Evolutionary conservation across 37 sponge, comb jelly and placozoan species (phyloP).

Genomic region (Haliclona indistincta): DNA sequence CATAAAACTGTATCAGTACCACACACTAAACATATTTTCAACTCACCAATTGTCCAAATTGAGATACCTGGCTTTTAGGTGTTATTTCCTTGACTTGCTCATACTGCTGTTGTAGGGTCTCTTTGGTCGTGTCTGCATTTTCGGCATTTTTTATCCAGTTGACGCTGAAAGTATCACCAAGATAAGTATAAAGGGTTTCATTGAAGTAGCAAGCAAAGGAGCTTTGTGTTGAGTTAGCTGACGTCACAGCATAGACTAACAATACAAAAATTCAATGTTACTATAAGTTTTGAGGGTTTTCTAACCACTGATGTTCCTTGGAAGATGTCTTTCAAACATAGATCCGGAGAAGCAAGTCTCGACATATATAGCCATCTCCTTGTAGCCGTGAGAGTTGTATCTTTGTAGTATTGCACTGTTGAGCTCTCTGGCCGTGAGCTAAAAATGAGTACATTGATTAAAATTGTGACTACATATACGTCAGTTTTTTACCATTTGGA

Average conservation of each 20-base stretch:
- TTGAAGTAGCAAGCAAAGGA: slow-evolving; percentile 84
- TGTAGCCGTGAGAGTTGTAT: slow-evolving; percentile 46
- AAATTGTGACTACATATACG: too few species aligned
- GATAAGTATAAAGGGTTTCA: slow-evolving; percentile 50
- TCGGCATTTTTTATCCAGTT: slow-evolving; percentile 90
- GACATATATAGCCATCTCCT: slow-evolving; percentile 78
- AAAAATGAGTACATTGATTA: too few species aligned
- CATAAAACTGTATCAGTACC: too few species aligned
- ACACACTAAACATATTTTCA: neutral
- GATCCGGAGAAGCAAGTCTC: slow-evolving; percentile 90
- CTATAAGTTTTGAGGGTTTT: neutral
- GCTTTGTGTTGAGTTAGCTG: slow-evolving; percentile 59
- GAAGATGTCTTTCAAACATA: slow-evolving; percentile 61
- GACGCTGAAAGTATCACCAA: slow-evolving; percentile 79
- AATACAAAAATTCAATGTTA: neutral
- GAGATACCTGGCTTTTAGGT: slow-evolving; percentile 57
- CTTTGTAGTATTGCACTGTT: slow-evolving; percentile 34
- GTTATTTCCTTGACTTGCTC: slow-evolving; percentile 69
- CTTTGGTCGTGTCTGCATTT: slow-evolving; percentile 36
- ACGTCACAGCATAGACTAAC: slow-evolving; percentile 66
- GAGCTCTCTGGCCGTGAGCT: slow-evolving; percentile 48
- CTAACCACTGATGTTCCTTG: slow-evolving; percentile 55
- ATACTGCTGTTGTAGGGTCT: slow-evolving; percentile 67
- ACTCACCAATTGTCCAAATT: slow-evolving; percentile 71
- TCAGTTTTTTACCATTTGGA: too few species aligned